These are phyloP conservation scores for Ceratina calcarata DNA, from an alignment of 1,140 invertebrate genomes.

Conservation along the genomic window DNA sequence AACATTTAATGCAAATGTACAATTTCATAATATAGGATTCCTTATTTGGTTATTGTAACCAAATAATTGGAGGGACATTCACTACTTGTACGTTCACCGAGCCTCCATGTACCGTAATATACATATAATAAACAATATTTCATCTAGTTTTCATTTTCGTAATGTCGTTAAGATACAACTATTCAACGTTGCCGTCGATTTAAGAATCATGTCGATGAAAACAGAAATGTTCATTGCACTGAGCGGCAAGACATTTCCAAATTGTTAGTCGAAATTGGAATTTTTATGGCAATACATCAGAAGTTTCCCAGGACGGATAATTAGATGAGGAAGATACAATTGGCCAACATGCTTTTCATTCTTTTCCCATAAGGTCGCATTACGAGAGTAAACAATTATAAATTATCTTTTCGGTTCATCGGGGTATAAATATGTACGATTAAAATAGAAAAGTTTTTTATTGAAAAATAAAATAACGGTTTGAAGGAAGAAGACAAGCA, in stretches of 20 bases:
- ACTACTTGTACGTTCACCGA: not conserved
- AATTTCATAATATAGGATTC: not conserved
- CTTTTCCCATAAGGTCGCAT: not conserved
- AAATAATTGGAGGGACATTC: constrained; percentile 18
- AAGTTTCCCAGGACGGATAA: constrained; percentile 26
- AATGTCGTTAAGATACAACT: constrained; percentile 20
- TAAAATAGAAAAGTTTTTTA: constrained; percentile 16
- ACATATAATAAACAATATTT: constrained; percentile 33
- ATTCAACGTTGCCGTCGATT: not conserved
- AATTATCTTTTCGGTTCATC: not conserved
- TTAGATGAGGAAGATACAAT: constrained; percentile 4
- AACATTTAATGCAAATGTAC: constrained; percentile 31
- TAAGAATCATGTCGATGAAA: constrained; percentile 26
- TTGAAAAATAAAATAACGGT: not conserved
- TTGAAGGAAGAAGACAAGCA: not conserved
- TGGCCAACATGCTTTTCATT: not conserved
- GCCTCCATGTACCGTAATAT: constrained; percentile 18
- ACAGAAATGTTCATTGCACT: not conserved
- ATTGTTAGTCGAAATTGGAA: constrained; percentile 4
- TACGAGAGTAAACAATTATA: not conserved
- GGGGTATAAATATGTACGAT: not conserved
- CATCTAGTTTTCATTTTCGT: not conserved
- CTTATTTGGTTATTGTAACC: constrained; percentile 18
- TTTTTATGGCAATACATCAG: constrained; percentile 9
- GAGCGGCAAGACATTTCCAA: not conserved